Evolutionary conservation across 2,888 invertebrate genomes (phyloP).

Genomic region (Carabus problematicus): DNA sequence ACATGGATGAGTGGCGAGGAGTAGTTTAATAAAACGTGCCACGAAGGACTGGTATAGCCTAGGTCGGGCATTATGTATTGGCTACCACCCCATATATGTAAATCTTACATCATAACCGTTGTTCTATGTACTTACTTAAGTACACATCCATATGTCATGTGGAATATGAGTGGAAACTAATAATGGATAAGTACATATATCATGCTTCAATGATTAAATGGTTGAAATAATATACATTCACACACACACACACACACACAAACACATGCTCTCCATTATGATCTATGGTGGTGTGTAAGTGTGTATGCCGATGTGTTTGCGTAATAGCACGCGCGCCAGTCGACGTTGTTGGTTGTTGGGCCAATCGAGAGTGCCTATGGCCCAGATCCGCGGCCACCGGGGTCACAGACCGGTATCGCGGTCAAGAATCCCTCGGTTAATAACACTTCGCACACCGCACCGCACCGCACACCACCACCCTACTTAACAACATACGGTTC

Average conservation of each 20-base stretch:
- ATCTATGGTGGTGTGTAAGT: no score
- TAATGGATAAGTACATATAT: no score
- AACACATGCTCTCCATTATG: no score
- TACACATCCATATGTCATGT: no score
- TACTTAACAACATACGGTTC: conserved; percentile 18
- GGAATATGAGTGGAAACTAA: no score
- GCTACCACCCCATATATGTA: no score
- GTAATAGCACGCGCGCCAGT: conserved; percentile 33
- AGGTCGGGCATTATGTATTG: conserved; percentile 47
- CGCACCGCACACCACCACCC: conserved; percentile 53
- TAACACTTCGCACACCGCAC: conserved; percentile 54
- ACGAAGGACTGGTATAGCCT: conserved; percentile 44
- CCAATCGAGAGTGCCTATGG: conserved; percentile 52
- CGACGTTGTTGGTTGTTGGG: conserved; percentile 18
- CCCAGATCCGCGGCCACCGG: conserved; percentile 49
- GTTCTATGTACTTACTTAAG: no score
- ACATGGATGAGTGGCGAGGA: conserved; percentile 33
- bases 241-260: no score
- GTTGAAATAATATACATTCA: no score
- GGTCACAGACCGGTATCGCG: conserved; percentile 57
- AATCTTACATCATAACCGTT: no score
- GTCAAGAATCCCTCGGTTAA: conserved; percentile 54
- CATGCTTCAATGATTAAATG: no score
- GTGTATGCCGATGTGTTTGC: conserved; percentile 38
- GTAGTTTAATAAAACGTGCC: conserved; percentile 22